A percentile compares a stretch with the other conserved stretches of the same genome.
Evolutionary conservation across 2,113 vertebrate species (phyloP).

Genomic region (Picathartes gymnocephalus): DNA sequence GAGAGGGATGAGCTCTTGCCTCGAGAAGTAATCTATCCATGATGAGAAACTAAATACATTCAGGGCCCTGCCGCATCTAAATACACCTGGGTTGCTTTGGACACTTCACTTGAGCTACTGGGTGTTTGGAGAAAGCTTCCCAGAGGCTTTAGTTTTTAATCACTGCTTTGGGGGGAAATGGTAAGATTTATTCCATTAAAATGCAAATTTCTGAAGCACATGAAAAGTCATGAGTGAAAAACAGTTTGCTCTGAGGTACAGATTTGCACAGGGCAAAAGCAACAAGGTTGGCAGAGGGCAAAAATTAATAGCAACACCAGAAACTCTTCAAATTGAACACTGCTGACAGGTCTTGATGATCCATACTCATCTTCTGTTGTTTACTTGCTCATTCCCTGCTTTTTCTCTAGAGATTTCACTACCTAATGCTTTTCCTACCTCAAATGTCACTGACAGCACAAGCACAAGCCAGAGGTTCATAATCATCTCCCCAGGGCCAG

Average conservation of each 20-base stretch:
- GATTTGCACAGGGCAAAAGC: background rate
- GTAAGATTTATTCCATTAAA: background rate
- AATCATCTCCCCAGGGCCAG: background rate
- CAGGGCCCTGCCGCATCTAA: background rate
- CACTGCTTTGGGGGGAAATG: background rate
- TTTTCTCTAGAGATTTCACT: background rate
- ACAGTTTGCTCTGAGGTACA: background rate
- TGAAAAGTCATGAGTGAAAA: background rate
- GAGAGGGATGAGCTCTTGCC: background rate
- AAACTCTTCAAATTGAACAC: background rate
- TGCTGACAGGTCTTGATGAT: background rate
- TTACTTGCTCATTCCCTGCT: background rate
- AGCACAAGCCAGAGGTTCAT: background rate
- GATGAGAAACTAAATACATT: background rate
- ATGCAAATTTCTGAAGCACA: background rate
- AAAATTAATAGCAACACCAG: background rate
- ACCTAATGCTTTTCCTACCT: background rate
- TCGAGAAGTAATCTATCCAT: background rate
- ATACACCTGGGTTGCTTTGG: background rate
- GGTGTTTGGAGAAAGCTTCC: background rate
- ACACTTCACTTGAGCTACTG: background rate
- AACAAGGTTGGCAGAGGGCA: background rate
- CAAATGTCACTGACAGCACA: background rate
- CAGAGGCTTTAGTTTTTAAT: background rate
- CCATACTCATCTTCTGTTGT: background rate